These are phyloP conservation scores for Heliconius hortense DNA, from an alignment of 2,888 invertebrate genomes.

Conservation along the genomic window DNA sequence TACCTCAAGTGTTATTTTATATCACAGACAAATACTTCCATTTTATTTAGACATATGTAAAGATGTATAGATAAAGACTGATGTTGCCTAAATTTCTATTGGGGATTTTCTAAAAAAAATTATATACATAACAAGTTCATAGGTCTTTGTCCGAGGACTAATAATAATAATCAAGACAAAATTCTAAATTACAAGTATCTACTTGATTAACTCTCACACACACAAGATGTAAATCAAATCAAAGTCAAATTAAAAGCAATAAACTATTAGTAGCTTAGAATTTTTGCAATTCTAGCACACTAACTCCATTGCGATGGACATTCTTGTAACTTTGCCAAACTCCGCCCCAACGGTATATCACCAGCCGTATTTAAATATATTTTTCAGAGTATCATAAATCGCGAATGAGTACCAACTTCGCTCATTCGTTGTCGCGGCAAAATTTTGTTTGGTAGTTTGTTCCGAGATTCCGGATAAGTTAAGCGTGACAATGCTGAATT, in stretches of 20 bases:
- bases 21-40: no score
- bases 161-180: background rate
- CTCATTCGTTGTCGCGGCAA: constrained; percentile 48
- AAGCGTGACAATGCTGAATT: constrained; percentile 47
- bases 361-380: constrained; percentile 58
- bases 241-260: constrained; percentile 30
- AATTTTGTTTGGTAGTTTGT: constrained; percentile 51
- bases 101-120: background rate
- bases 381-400: constrained; percentile 58
- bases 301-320: constrained; percentile 46
- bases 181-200: background rate
- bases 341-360: constrained; percentile 52
- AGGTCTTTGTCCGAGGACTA: background rate
- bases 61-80: no score
- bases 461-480: constrained; percentile 48
- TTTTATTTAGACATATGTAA: no score
- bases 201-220: background rate
- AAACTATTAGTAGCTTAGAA: constrained; percentile 31
- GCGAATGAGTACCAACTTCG: constrained; percentile 54
- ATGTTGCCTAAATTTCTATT: no score
- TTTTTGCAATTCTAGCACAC: constrained; percentile 38
- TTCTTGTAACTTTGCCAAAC: constrained; percentile 55
- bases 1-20: no score
- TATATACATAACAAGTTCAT: background rate
- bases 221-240: background rate